phyloP scores from a whole-genome alignment of 2,888 invertebrate genomes.

The Sarcophaga subvicina region DNA sequence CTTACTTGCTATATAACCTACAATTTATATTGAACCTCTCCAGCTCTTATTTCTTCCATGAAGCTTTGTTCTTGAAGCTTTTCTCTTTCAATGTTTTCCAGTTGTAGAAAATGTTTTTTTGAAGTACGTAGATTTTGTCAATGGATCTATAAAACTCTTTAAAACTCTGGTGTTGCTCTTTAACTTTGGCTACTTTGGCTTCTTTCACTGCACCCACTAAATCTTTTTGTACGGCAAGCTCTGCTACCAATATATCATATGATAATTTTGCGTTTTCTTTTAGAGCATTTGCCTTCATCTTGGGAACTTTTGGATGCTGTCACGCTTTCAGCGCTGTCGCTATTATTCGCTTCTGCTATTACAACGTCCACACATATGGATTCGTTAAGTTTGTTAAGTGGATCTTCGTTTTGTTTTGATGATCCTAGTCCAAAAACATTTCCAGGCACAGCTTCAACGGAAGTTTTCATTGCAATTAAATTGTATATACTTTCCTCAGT shows the following conservation, averaged over 20 bases:
- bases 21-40: background rate
- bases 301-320: no score
- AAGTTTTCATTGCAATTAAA: slow-evolving; percentile 21
- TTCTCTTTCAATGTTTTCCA: background rate
- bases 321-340: slow-evolving; percentile 8
- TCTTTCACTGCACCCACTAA: background rate
- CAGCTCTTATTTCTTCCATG: slow-evolving; percentile 4
- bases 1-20: background rate
- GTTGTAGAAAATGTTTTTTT: background rate
- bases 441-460: slow-evolving; percentile 4
- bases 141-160: background rate
- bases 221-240: no score
- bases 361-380: slow-evolving; percentile 1
- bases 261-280: no score
- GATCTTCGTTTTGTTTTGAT: background rate
- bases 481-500: slow-evolving; percentile 1
- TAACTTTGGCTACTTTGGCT: background rate
- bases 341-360: slow-evolving; percentile 2
- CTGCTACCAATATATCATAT: no score
- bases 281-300: no score
- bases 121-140: background rate
- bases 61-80: background rate
- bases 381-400: background rate
- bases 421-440: slow-evolving; percentile 2
- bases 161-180: slow-evolving; percentile 1